Evolutionary conservation across 2,797 vertebrate genomes (phyloP).

Genomic region (Buphagus erythrorhynchus): DNA sequence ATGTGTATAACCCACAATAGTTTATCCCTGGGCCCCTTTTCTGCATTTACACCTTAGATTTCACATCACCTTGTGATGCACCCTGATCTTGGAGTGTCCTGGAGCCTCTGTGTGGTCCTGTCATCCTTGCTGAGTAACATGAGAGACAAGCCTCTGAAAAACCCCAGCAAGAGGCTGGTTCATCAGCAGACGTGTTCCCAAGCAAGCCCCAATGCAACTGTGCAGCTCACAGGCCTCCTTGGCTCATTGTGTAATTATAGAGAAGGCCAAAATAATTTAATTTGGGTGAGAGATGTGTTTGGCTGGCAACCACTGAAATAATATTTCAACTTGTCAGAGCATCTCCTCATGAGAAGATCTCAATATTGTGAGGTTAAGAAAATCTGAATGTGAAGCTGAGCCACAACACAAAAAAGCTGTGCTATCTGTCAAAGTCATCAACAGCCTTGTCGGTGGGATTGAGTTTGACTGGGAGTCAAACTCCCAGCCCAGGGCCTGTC

Average conservation of each 20-base stretch:
- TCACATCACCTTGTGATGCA: not conserved
- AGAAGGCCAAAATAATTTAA: not conserved
- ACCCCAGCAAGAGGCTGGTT: not conserved
- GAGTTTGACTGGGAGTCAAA: too few relatives aligned
- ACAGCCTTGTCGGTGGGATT: constrained; percentile 20
- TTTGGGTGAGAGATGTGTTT: not conserved
- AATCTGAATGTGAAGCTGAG: constrained; percentile 13
- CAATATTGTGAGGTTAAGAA: constrained; percentile 25
- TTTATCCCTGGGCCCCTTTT: not conserved
- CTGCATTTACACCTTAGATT: not conserved
- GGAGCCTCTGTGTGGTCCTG: not conserved
- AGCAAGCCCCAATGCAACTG: rapidly evolving
- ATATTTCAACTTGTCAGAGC: constrained; percentile 29
- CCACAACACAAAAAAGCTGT: constrained; percentile 41
- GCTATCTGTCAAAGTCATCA: constrained; percentile 67
- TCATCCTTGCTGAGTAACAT: not conserved
- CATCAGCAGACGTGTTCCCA: not conserved
- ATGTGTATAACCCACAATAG: rapidly evolving
- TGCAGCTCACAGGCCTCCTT: not conserved
- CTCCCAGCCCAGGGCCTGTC: constrained; percentile 41
- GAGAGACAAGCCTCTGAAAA: not conserved
- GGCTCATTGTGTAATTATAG: rapidly evolving
- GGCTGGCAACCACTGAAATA: not conserved
- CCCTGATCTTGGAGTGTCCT: rapidly evolving
- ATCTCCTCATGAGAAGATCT: not conserved